These are phyloP conservation scores for Chirona hameri DNA, from an alignment of 2,888 invertebrate genomes.

Conservation along the genomic window DNA sequence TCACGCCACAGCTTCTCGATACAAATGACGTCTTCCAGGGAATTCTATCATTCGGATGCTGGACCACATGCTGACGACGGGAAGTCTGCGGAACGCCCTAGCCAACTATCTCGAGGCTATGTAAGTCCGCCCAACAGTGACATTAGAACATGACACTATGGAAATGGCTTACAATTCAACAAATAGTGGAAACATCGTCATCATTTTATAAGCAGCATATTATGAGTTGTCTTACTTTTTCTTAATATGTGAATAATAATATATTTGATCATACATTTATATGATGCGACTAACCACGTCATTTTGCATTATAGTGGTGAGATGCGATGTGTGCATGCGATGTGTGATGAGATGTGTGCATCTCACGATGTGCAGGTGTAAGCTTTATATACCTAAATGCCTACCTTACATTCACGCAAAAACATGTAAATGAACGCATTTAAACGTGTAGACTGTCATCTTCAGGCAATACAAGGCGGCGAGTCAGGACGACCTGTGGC, in stretches of 20 bases:
- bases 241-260: neutral
- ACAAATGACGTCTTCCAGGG: constrained; percentile 52
- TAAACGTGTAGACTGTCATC: neutral
- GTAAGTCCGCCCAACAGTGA: constrained; percentile 37
- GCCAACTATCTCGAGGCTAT: constrained; percentile 62
- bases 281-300: no score
- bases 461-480: constrained; percentile 60
- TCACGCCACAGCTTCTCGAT: neutral
- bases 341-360: no score
- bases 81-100: constrained; percentile 65
- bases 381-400: no score
- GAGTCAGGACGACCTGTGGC: constrained; percentile 75
- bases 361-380: no score
- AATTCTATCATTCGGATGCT: constrained; percentile 87
- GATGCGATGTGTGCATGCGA: no score
- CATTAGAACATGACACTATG: neutral
- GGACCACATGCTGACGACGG: constrained; percentile 75
- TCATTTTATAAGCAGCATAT: no score
- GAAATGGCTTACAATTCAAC: no score
- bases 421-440: no score
- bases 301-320: no score
- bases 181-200: no score
- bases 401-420: no score
- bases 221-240: no score
- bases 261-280: neutral